Evolutionary conservation across 2,888 invertebrate species (phyloP).

Genomic region (Patella caerulea): DNA sequence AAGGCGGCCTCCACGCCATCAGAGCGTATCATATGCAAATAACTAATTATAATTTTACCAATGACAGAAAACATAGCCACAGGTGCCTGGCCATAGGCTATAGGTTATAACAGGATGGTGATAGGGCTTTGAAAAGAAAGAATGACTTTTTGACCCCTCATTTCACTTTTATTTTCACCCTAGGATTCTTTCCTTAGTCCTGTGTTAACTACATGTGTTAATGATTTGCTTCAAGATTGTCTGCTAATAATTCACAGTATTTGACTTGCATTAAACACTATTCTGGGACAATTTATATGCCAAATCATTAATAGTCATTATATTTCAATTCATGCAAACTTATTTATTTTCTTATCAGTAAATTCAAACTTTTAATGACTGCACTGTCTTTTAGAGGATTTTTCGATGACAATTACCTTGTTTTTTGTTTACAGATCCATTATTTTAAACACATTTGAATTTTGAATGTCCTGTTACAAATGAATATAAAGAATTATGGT

Average conservation of each 20-base stretch:
- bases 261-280: background rate
- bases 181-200: background rate
- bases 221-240: conserved; percentile 32
- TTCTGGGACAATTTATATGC: too few relatives aligned
- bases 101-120: conserved; percentile 17
- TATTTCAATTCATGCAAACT: too few relatives aligned
- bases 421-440: too few relatives aligned
- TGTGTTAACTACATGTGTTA: conserved; percentile 28
- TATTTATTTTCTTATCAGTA: too few relatives aligned
- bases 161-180: conserved; percentile 27
- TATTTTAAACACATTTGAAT: too few relatives aligned
- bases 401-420: too few relatives aligned
- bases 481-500: too few relatives aligned
- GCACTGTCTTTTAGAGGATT: too few relatives aligned
- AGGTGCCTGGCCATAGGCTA: conserved; percentile 25
- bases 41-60: conserved; percentile 30
- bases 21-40: conserved; percentile 29
- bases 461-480: too few relatives aligned
- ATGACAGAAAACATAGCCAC: conserved; percentile 21
- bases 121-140: conserved; percentile 30
- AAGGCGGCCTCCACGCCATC: conserved; percentile 11
- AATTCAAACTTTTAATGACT: too few relatives aligned
- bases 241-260: conserved; percentile 24
- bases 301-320: too few relatives aligned
- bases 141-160: conserved; percentile 44